phyloP scores from a whole-genome alignment of 2,888 invertebrate species.

The Epirrhoe alternata region DNA sequence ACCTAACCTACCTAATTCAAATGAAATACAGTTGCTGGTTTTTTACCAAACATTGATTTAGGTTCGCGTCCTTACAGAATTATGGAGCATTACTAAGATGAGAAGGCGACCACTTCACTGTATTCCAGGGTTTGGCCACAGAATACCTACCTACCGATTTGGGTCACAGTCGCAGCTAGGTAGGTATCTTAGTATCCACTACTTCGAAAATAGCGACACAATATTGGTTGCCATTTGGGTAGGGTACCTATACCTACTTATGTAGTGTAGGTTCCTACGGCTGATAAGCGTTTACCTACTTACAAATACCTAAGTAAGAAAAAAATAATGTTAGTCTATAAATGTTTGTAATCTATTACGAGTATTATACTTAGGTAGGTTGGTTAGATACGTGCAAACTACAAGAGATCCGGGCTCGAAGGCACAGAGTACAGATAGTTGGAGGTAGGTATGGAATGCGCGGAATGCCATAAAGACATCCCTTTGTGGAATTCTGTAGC shows the following conservation, averaged over 20 bases:
- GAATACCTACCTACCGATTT: not conserved
- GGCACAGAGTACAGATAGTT: too few relatives aligned
- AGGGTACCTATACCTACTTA: too few relatives aligned
- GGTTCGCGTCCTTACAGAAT: constrained; percentile 14
- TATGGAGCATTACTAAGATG: constrained; percentile 3
- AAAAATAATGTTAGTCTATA: too few relatives aligned
- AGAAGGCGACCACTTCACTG: not conserved
- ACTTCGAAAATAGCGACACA: not conserved
- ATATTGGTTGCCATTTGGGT: too few relatives aligned
- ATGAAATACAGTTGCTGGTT: constrained; percentile 29
- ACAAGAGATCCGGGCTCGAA: not conserved
- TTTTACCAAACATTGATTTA: constrained; percentile 31
- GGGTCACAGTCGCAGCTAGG: not conserved
- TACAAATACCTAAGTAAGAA: too few relatives aligned
- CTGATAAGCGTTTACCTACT: too few relatives aligned
- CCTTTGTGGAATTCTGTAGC: not conserved
- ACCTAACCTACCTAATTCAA: constrained; percentile 18
- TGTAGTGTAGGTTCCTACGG: too few relatives aligned
- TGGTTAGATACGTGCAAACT: not conserved
- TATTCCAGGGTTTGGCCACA: not conserved
- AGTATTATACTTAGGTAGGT: too few relatives aligned
- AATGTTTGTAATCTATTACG: too few relatives aligned
- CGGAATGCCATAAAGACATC: not conserved
- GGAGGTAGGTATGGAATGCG: too few relatives aligned
- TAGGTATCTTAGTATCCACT: not conserved